These are phyloP conservation scores for Sciurus niger DNA, from an alignment of 2,113 vertebrate genomes.

Conservation along the genomic window DNA sequence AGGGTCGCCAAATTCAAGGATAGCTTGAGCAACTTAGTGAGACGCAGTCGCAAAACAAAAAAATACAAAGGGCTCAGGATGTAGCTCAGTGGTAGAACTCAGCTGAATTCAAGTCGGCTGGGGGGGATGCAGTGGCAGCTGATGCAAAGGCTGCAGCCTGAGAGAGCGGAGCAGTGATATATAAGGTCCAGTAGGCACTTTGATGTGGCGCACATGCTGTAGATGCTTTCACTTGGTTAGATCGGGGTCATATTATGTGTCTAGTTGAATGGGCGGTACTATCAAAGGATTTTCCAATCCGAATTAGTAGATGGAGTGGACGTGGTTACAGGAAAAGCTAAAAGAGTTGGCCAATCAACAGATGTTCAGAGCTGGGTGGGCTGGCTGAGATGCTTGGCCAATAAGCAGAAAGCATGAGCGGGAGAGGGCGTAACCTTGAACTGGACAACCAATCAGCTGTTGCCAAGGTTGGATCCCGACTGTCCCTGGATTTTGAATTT, in stretches of 20 bases:
- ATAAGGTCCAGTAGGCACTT: not conserved
- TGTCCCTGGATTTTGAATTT: constrained; percentile 8
- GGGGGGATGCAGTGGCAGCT: too few relatives aligned
- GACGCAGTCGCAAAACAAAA: not conserved
- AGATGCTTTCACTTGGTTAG: not conserved
- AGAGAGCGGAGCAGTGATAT: not conserved
- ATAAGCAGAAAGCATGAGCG: not conserved
- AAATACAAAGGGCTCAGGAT: not conserved
- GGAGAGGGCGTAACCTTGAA: not conserved
- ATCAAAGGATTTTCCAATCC: not conserved
- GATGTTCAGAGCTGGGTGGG: not conserved
- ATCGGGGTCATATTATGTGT: not conserved
- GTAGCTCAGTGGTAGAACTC: not conserved
- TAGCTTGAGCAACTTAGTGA: not conserved
- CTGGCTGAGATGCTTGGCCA: not conserved
- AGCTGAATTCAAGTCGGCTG: not conserved
- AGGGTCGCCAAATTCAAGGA: not conserved
- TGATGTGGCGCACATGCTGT: not conserved
- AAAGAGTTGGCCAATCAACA: not conserved
- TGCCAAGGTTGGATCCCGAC: not conserved
- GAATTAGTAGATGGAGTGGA: not conserved
- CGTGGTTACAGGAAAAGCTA: not conserved
- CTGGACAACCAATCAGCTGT: not conserved
- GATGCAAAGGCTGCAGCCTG: too few relatives aligned
- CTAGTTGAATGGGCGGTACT: not conserved